Conservation (phyloP, 1,140 invertebrate species). For the Philaenus spumarius region DNA sequence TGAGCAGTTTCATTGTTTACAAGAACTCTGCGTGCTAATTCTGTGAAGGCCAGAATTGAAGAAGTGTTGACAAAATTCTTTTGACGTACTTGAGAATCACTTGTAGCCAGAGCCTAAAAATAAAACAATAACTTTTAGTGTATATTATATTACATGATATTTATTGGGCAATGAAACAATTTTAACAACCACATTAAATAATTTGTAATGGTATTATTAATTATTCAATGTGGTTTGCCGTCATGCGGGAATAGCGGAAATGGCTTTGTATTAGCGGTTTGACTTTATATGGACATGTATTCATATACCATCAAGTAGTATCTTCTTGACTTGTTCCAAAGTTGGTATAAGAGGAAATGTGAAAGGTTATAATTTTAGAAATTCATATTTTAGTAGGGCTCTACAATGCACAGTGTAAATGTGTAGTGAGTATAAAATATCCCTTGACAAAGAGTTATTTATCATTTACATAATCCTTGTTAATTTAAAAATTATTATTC, state of each 20-base stretch:
- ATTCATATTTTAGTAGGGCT: background rate
- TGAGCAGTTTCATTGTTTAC: constrained; percentile 48
- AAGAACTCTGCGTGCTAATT: constrained; percentile 50
- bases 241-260: no score
- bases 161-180: background rate
- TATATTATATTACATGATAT: background rate
- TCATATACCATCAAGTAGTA: no score
- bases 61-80: constrained; percentile 44
- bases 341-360: background rate
- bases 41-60: constrained; percentile 48
- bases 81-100: constrained; percentile 39
- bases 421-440: background rate
- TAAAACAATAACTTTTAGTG: background rate
- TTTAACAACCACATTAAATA: background rate
- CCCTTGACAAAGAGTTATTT: no score
- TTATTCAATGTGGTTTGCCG: no score
- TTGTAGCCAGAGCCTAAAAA: constrained; percentile 41
- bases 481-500: background rate
- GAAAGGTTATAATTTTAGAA: background rate
- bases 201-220: background rate
- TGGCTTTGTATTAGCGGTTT: no score
- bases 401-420: background rate
- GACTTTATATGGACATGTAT: no score
- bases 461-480: no score
- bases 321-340: no score